Base-by-base conservation (phyloP, 2,888 invertebrate genomes). In the Diarsia brunnea region DNA sequence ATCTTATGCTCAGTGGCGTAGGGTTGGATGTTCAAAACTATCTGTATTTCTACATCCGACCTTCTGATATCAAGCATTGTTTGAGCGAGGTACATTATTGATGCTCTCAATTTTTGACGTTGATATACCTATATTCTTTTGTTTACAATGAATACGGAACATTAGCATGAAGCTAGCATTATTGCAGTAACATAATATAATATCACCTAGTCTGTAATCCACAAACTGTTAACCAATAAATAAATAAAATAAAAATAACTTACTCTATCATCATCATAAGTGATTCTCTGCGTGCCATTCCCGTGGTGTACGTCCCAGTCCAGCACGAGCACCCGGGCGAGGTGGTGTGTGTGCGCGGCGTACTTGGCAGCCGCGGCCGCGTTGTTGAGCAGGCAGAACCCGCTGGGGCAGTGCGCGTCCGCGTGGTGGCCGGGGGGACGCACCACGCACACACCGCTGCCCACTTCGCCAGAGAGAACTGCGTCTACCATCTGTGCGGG, bases 251-350 rank as follows among this genome's bases (percentile, higher is more conserved):
- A 3, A 31, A 31, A 31, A 31, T 31, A 31, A 31, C 89, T 78
- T 8, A 96, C 95, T 89, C 89, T 88, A 38, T 98, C 97, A 7
- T 97, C 96, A 77, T 97, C 93, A 88, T 98, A 98, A 70, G 99
- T 98, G 80, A 98, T 97, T 66, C 97, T 97, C 93, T 99, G 98
- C 14, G 98, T 98, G 1, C 99, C 99, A 92, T 99, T 99, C 19
- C 99, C 99, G 92, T 99, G 99, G 91, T 99, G 99, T 4, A 99
- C 98, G 93, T 99, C 99, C 98, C 99, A 99, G 95, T 99, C 99
- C 0, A 99, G 93, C 71, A 99, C 97, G 61, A 98, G 90, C 64
- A 96, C 93, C 60, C 98, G 96, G 86, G 97, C 95, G 1, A 98
- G 89, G 0, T 97, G 97, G 91, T 97, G 97, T 75, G 93, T 94